These are phyloP conservation scores for Montifringilla adamsi DNA, from an alignment of 2,113 vertebrate genomes.

Conservation along the genomic window DNA sequence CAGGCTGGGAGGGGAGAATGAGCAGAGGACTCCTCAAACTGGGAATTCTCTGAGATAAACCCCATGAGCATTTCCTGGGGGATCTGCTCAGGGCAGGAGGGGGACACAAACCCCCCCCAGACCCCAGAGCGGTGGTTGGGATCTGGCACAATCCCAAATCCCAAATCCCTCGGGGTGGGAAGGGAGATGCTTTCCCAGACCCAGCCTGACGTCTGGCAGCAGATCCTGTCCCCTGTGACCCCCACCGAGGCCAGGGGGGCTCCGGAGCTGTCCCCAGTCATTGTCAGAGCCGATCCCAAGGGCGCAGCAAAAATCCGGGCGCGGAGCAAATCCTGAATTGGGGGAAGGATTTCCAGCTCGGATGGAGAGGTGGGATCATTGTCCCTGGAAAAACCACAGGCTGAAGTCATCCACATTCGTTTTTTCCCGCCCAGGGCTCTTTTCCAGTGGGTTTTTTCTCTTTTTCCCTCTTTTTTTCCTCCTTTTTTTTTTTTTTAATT, in stretches of 20 bases:
- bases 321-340: background rate
- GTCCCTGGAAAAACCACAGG: background rate
- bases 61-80: accelerated
- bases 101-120: background rate
- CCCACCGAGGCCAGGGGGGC: background rate
- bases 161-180: background rate
- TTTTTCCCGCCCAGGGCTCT: background rate
- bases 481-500: too few species aligned
- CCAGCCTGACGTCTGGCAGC: background rate
- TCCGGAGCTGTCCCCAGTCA: background rate
- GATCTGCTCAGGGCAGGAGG: accelerated
- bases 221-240: background rate
- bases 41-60: background rate
- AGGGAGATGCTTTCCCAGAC: accelerated
- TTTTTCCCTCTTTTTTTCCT: too few species aligned
- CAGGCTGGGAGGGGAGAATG: background rate
- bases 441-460: background rate
- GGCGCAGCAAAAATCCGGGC: background rate
- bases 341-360: background rate
- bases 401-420: background rate
- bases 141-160: background rate
- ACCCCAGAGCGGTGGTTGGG: background rate
- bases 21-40: background rate
- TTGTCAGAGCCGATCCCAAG: background rate
- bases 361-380: background rate